These are phyloP conservation scores for Crax fasciolata DNA, from an alignment of 2,797 vertebrate species.

Conservation along the genomic window DNA sequence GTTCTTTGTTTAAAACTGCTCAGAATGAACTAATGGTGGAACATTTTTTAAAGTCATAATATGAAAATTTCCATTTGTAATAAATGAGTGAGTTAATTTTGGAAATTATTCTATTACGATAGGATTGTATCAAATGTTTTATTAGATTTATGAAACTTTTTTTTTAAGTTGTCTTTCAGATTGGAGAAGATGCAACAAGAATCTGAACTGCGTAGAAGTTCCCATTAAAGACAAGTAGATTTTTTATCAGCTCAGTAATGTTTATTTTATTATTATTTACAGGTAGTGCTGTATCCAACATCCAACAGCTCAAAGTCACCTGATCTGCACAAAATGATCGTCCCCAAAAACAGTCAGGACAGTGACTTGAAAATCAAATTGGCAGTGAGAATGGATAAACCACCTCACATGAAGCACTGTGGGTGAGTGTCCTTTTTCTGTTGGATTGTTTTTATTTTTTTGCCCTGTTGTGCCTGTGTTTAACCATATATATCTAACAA, in stretches of 20 bases:
- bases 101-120: slow-evolving; percentile 4
- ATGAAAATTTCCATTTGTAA: slow-evolving; percentile 51
- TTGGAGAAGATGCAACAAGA: not conserved
- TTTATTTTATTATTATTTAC: slow-evolving; percentile 54
- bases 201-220: not conserved
- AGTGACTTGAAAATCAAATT: slow-evolving; percentile 94
- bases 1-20: no score
- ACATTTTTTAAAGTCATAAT: slow-evolving; percentile 44
- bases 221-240: not conserved
- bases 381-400: slow-evolving; percentile 96
- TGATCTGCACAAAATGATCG: slow-evolving; percentile 93
- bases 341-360: slow-evolving; percentile 95
- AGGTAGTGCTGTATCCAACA: slow-evolving; percentile 94
- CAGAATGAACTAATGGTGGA: slow-evolving; percentile 43
- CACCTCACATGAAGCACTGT: slow-evolving; percentile 96
- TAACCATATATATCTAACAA: not conserved
- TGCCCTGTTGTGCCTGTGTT: not conserved
- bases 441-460: not conserved
- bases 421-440: slow-evolving; percentile 84
- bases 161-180: not conserved
- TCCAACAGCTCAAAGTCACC: slow-evolving; percentile 92
- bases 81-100: slow-evolving; percentile 38
- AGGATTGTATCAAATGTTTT: not conserved
- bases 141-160: not conserved
- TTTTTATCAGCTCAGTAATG: not conserved